Conservation (phyloP, 2,888 invertebrate genomes). For the Drosophila ezoana region DNA sequence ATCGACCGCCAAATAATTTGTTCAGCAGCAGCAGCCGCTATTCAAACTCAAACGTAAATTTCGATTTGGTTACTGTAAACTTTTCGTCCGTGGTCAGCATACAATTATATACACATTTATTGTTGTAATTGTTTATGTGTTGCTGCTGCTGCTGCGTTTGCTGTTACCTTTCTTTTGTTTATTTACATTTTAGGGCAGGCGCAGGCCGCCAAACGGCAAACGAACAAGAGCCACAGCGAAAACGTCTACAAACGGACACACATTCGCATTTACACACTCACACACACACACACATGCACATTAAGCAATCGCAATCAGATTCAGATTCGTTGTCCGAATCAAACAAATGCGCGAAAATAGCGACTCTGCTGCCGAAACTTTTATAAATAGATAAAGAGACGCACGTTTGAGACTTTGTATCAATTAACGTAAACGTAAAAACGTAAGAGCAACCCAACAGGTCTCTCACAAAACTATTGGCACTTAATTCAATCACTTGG, state of each 20-base stretch:
- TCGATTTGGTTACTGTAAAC: slow-evolving; percentile 67
- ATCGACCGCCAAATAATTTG: slow-evolving; percentile 75
- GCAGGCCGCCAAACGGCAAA: slow-evolving; percentile 49
- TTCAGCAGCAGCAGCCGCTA: slow-evolving; percentile 19
- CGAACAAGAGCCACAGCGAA: slow-evolving; percentile 28
- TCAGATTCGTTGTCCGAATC: slow-evolving; percentile 60
- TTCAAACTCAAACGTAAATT: slow-evolving; percentile 49
- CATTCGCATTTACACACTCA: slow-evolving; percentile 6
- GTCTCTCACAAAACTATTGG: slow-evolving; percentile 35
- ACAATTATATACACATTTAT: slow-evolving; percentile 70
- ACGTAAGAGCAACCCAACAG: slow-evolving; percentile 45
- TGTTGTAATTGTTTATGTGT: slow-evolving; percentile 72
- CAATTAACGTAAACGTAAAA: slow-evolving; percentile 71
- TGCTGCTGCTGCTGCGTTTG: slow-evolving; percentile 34
- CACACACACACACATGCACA: slow-evolving; percentile 25
- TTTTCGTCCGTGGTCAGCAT: slow-evolving; percentile 56
- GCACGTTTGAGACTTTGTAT: slow-evolving; percentile 70
- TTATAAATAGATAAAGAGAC: slow-evolving; percentile 60
- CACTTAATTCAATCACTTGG: slow-evolving; percentile 67
- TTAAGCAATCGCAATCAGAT: slow-evolving; percentile 67
- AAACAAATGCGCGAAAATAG: slow-evolving; percentile 76
- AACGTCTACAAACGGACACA: slow-evolving; percentile 24
- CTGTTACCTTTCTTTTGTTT: slow-evolving; percentile 65
- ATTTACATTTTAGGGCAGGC: slow-evolving; percentile 76
- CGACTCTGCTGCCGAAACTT: slow-evolving; percentile 47